Percentiles rank a stretch among this genome's conserved stretches.
Evolutionary conservation across 2,888 invertebrate species (phyloP).

Genomic region (Pasiphila rectangulata): DNA sequence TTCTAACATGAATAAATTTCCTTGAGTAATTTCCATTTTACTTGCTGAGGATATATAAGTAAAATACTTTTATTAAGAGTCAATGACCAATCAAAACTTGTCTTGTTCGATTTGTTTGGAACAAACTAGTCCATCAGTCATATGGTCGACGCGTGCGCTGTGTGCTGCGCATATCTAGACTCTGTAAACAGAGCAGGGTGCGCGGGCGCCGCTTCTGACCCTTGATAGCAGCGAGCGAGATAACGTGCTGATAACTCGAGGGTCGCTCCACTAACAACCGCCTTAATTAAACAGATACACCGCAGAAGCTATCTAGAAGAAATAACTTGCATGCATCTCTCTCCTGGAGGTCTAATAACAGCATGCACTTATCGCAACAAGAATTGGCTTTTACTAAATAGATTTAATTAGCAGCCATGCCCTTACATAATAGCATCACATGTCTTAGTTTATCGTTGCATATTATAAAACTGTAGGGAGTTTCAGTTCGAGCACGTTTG

Average conservation of each 20-base stretch:
- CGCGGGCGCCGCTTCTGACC: conserved; percentile 63
- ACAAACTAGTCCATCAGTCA: conserved; percentile 49
- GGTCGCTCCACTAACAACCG: conserved; percentile 40
- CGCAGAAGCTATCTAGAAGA: conserved; percentile 4
- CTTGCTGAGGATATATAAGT: neutral
- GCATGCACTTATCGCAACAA: neutral
- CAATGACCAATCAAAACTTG: neutral
- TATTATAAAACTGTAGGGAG: neutral
- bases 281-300: conserved; percentile 35
- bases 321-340: neutral
- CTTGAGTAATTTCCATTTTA: neutral
- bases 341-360: neutral
- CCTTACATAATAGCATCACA: conserved; percentile 1
- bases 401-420: neutral
- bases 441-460: conserved; percentile 5
- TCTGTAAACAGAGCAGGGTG: conserved; percentile 59
- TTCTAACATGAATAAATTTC: neutral
- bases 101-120: neutral
- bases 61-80: neutral
- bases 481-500: neutral
- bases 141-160: conserved; percentile 66
- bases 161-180: conserved; percentile 45
- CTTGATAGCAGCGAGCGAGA: conserved; percentile 52
- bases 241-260: conserved; percentile 43
- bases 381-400: neutral